Conservation (phyloP, 1,140 invertebrate genomes). For the Brachionus plicatilis region DNA sequence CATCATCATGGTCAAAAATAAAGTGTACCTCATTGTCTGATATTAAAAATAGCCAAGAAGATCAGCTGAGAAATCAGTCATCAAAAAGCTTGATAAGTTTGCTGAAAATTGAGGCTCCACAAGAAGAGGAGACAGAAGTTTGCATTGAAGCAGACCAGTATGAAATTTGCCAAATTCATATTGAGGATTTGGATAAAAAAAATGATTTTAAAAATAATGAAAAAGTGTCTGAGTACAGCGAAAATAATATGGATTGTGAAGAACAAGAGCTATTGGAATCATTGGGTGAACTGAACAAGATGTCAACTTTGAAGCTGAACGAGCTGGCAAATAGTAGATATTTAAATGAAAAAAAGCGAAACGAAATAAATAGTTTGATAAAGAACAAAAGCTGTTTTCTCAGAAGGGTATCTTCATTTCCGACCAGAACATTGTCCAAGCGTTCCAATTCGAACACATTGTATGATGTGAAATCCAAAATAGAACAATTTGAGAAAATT, state of each 20-base stretch:
- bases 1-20: conserved; percentile 11
- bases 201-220: not conserved
- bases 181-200: not conserved
- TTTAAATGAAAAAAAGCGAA: conserved; percentile 6
- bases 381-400: conserved; percentile 23
- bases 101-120: not conserved
- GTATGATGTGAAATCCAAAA: conserved; percentile 28
- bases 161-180: not conserved
- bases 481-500: conserved; percentile 16
- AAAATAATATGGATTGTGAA: not conserved
- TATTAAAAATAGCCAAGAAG: not conserved
- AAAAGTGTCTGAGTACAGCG: not conserved
- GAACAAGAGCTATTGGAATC: not conserved
- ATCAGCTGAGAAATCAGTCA: not conserved
- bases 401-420: not conserved
- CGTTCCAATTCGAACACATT: not conserved
- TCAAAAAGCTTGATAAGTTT: conserved; percentile 13
- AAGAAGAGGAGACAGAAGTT: not conserved
- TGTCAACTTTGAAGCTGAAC: not conserved
- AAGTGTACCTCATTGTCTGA: conserved; percentile 2
- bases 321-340: not conserved
- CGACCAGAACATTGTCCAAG: not conserved
- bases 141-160: not conserved
- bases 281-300: not conserved
- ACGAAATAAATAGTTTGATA: not conserved